Conservation (phyloP, 2,797 vertebrate species). For the Geotrypetes seraphini region DNA sequence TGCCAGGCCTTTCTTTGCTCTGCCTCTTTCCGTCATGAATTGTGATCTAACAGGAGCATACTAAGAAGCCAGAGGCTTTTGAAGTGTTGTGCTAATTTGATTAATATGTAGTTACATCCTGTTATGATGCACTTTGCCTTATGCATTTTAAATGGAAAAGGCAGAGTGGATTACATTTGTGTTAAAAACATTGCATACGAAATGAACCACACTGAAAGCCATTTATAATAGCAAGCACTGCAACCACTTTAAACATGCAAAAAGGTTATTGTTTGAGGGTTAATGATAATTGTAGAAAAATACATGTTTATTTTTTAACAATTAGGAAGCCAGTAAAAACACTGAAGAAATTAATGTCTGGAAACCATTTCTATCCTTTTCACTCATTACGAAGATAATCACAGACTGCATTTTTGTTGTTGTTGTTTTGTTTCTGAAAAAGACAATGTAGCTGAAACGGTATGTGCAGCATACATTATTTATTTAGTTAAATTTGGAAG, state of each 20-base stretch:
- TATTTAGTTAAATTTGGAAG: background rate
- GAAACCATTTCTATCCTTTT: conserved; percentile 10
- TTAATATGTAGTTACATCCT: conserved; percentile 72
- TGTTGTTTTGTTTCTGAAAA: background rate
- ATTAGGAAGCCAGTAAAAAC: conserved; percentile 44
- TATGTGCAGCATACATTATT: background rate
- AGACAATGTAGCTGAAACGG: background rate
- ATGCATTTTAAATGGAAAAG: conserved; percentile 69
- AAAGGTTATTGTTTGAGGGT: conserved; percentile 46
- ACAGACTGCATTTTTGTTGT: background rate
- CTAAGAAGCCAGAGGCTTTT: conserved; percentile 62
- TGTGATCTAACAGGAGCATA: conserved; percentile 60
- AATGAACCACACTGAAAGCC: conserved; percentile 46
- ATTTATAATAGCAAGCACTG: conserved; percentile 46
- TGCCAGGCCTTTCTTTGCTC: conserved; percentile 64
- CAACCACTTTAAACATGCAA: conserved; percentile 36
- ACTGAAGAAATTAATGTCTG: conserved; percentile 25
- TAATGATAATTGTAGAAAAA: conserved; percentile 53
- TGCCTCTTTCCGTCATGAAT: conserved; percentile 61
- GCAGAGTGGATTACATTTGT: conserved; percentile 56
- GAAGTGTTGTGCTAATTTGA: conserved; percentile 81
- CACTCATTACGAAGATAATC: conserved; percentile 10
- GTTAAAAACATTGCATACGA: conserved; percentile 51
- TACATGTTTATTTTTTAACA: conserved; percentile 41
- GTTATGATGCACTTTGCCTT: conserved; percentile 78